Evolutionary conservation across 2,113 vertebrate species (phyloP), one percentile per base, ranked within the genome.

Genomic region (Lagenorhynchus albirostris): DNA sequence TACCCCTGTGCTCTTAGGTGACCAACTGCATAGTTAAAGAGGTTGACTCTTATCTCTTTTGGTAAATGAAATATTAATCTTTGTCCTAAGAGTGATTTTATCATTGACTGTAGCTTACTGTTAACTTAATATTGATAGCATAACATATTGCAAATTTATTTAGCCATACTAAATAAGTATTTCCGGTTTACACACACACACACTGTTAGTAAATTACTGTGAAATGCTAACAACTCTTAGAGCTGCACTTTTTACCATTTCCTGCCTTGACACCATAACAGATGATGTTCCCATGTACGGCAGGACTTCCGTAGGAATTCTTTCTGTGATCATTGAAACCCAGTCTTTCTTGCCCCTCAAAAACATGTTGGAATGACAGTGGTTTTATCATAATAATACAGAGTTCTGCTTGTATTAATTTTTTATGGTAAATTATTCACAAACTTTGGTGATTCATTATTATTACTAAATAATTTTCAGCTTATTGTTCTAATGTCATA

Each of bases 381-480:
- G 26, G 68, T 77, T 94, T 96, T 89, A 62, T 89, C 25, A 70
- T 83, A 76, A 60, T 81, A 68, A 77, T 63, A 65, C 21, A 68
- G 8, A 68, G 15, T 70, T 94, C 14, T 84, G 5, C 9, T 88
- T 80, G n/a, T 33, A 77, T 85, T 97, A 50, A 77, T 26, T 90
- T 97, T 65, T 70, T 80, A 47, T 70, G 81, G 21, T 76, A 53
- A 89, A 68, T 89, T 87, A 25, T 62, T 84, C 33, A 63, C 33
- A 89, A 90, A 77, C 33, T 89, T 81, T 41, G 29, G 58, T 97
- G 74, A 95, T 62, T 83, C 87, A 50, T 71, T 96, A 77, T 71
- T 96, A 77, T 80, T 88, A 89, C 31, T 86, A 80, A 96, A 53
- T 86, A 62, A 67, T 92, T 76, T 96, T 95, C 5, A 93, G 6